Percentiles rank a stretch among this genome's conserved stretches.
Evolutionary conservation across 2,888 invertebrate species (phyloP).

Genomic region (Campopleginae sp.): DNA sequence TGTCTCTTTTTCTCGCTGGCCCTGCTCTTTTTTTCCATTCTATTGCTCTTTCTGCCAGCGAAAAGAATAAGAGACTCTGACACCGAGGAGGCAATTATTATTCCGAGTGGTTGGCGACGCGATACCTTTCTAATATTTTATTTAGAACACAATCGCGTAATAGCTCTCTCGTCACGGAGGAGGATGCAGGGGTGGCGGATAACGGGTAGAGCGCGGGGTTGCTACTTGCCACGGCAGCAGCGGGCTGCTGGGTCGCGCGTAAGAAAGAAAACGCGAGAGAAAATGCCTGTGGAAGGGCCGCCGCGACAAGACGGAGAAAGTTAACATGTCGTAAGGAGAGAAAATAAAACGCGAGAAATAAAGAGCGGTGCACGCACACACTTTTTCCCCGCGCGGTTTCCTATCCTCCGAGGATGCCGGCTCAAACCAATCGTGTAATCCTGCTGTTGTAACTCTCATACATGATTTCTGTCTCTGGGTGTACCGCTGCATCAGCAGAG

Average conservation of each 20-base stretch:
- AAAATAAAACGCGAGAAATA: constrained; percentile 65
- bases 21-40: constrained; percentile 1
- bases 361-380: constrained; percentile 12
- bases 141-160: constrained; percentile 84
- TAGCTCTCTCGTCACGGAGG: constrained; percentile 78
- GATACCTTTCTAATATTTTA: constrained; percentile 81
- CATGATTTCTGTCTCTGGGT: constrained; percentile 23
- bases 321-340: constrained; percentile 24
- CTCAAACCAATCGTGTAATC: constrained; percentile 48
- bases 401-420: constrained; percentile 35
- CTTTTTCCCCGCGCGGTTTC: constrained; percentile 23
- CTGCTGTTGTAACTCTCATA: constrained; percentile 19
- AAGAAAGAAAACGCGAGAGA: constrained; percentile 45
- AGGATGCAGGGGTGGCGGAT: constrained; percentile 64
- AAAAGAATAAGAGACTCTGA: constrained; percentile 70
- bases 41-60: constrained; percentile 25
- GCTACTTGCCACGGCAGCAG: constrained; percentile 36
- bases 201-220: constrained; percentile 64
- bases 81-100: constrained; percentile 82
- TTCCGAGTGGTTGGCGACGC: constrained; percentile 82
- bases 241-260: constrained; percentile 37
- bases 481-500: not conserved
- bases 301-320: constrained; percentile 60
- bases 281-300: no score
- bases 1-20: not conserved